Base-by-base conservation (phyloP, 2,113 vertebrate genomes). In the Otocyon megalotis region DNA sequence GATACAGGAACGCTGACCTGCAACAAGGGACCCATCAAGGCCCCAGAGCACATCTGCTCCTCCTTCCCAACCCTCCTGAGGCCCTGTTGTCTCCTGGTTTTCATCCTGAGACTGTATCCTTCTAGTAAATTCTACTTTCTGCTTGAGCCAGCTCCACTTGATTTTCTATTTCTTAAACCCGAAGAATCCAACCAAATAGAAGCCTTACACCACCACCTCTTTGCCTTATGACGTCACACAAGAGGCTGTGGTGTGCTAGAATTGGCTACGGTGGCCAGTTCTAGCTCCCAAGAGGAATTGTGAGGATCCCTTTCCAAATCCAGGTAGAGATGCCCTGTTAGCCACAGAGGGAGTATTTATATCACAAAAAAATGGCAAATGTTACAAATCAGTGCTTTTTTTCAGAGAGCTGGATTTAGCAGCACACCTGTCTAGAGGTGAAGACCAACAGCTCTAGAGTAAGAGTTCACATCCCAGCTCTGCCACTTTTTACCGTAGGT, bases 161-260 rank as follows among this genome's bases (percentile, higher is more conserved):
- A 76, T 63, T 80, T 26, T 77, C 65, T n/a, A 7, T 69, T 69
- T 92, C 67, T 81, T 69, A 69, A 92, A 81, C 48, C 11, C 54
- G n/a, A 85, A 74, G 43, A 54, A 62, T 58, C 14, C 28, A 56
- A 48, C 65, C 67, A 62, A 62, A 20, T 3, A 63, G 14, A 6
- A 62, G 37, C 15, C 48, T 50, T 54, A 67, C 85, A 20, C 28
- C 32, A 88, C 30, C 65, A n/a, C 54, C 58, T 48, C 26, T 65
- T 81, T 63, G 10, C 30, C 35, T 16, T 19, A 0, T 4, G 17
- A 28, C 8, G 0, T 11, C 13, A 17, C 8, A 7, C 12, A 14
- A 43, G 37, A 76, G 28, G 19, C 56, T 76, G 12, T 35, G 17
- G 17, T 71, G 28, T 28, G 48, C 10, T 79, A 6, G 14, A 43